Evolutionary conservation across 2,113 vertebrate species (phyloP).

Genomic region (Sebastes fasciatus): DNA sequence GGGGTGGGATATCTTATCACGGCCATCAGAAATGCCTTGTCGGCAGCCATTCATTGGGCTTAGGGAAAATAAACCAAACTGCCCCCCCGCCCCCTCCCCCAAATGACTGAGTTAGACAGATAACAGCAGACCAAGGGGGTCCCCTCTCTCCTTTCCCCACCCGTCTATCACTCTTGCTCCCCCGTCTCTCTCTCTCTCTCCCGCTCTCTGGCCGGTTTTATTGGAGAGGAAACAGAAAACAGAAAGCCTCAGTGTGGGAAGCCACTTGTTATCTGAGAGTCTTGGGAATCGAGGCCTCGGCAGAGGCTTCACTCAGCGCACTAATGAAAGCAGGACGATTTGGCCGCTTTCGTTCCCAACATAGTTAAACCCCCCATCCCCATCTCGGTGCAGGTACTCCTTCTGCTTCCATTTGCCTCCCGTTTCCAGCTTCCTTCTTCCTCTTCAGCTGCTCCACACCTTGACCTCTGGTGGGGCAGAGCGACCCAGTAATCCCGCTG

Average conservation of each 20-base stretch:
- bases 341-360: conserved; percentile 85
- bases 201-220: conserved; percentile 77
- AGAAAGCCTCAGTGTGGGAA: conserved; percentile 89
- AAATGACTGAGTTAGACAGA: conserved; percentile 81
- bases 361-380: conserved; percentile 81
- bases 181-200: conserved; percentile 57
- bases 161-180: conserved; percentile 75
- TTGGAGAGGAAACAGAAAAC: conserved; percentile 86
- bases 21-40: conserved; percentile 86
- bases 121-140: conserved; percentile 83
- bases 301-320: conserved; percentile 87
- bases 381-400: conserved; percentile 71
- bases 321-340: conserved; percentile 89
- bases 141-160: conserved; percentile 80
- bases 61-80: conserved; percentile 84
- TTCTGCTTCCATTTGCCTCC: conserved; percentile 49
- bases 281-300: conserved; percentile 87
- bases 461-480: conserved; percentile 35
- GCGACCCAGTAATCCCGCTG: background rate
- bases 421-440: conserved; percentile 41
- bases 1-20: conserved; percentile 84
- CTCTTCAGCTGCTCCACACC: conserved; percentile 35
- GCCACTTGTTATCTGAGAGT: conserved; percentile 89
- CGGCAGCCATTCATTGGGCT: conserved; percentile 85
- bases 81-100: conserved; percentile 61